A percentile compares a stretch with the other conserved stretches of the same genome.
phyloP scores from a whole-genome alignment of 2,888 invertebrate genomes.

The Synanthedon andrenaeformis region DNA sequence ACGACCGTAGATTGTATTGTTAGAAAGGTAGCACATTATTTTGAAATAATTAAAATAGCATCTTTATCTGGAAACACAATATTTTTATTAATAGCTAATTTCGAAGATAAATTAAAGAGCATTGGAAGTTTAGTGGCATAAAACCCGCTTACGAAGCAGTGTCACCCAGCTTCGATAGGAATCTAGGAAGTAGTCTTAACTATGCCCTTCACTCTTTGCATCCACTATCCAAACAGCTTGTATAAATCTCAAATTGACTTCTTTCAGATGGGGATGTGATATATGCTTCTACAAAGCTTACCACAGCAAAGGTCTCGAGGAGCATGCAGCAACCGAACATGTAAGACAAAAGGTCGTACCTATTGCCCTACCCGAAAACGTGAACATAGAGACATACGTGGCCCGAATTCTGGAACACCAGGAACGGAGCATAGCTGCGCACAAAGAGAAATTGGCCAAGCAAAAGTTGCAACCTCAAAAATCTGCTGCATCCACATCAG shows the following conservation, averaged over 20 bases:
- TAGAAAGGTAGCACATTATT: too few relatives aligned
- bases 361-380: constrained; percentile 45
- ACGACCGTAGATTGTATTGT: too few relatives aligned
- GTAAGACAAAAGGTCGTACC: constrained; percentile 32
- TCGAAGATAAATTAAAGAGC: too few relatives aligned
- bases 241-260: background rate
- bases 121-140: too few relatives aligned
- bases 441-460: constrained; percentile 27
- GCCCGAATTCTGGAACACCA: constrained; percentile 37
- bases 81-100: too few relatives aligned
- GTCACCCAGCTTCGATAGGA: too few relatives aligned
- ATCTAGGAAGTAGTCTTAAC: too few relatives aligned
- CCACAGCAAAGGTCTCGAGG: constrained; percentile 61
- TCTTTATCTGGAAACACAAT: too few relatives aligned
- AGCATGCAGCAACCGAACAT: constrained; percentile 67
- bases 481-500: constrained; percentile 5
- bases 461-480: constrained; percentile 24
- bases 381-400: constrained; percentile 68
- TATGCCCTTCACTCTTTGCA: too few relatives aligned
- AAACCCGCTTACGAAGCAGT: too few relatives aligned
- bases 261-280: constrained; percentile 70
- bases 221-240: too few relatives aligned
- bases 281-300: constrained; percentile 71
- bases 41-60: too few relatives aligned
- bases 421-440: constrained; percentile 24